A percentile compares a stretch with the other conserved stretches of the same genome.
phyloP scores from a whole-genome alignment of 1,140 invertebrate genomes.

The Cherax destructor region DNA sequence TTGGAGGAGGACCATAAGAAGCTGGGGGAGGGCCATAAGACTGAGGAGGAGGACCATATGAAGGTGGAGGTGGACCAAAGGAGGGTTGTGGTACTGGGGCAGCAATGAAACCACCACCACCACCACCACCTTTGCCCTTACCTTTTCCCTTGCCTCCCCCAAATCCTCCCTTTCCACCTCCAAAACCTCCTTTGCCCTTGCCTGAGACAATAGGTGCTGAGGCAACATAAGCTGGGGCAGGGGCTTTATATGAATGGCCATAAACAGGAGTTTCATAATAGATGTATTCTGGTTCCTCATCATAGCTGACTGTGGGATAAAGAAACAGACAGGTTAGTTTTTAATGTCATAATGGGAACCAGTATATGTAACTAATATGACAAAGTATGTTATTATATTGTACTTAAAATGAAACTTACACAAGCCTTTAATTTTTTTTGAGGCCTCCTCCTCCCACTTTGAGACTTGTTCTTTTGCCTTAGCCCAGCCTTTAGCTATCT shows the following conservation, averaged over 20 bases:
- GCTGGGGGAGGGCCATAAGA: not conserved
- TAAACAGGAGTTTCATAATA: conserved; percentile 22
- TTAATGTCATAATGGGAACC: not conserved
- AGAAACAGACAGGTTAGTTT: not conserved
- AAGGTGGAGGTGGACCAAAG: conserved; percentile 19
- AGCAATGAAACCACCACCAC: conserved; percentile 4
- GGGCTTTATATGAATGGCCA: not conserved
- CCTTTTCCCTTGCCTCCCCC: conserved; percentile 2
- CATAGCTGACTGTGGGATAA: not conserved
- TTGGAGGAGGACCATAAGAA: conserved; percentile 15
- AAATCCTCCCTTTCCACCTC: not conserved
- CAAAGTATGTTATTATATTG: not conserved
- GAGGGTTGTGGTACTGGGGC: not conserved
- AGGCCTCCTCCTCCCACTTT: conserved; percentile 41
- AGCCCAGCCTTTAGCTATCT: conserved; percentile 47
- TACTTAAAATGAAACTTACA: conserved; percentile 20
- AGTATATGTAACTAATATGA: not conserved
- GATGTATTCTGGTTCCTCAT: conserved; percentile 16
- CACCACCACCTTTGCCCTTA: conserved; percentile 4
- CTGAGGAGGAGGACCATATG: conserved; percentile 20
- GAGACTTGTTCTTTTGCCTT: conserved; percentile 32
- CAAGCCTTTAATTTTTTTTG: conserved; percentile 45
- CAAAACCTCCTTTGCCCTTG: conserved; percentile 3
- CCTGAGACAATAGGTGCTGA: not conserved
- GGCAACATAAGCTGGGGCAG: not conserved